Base-by-base conservation (phyloP, 2,113 vertebrate species). In the Murina feae region DNA sequence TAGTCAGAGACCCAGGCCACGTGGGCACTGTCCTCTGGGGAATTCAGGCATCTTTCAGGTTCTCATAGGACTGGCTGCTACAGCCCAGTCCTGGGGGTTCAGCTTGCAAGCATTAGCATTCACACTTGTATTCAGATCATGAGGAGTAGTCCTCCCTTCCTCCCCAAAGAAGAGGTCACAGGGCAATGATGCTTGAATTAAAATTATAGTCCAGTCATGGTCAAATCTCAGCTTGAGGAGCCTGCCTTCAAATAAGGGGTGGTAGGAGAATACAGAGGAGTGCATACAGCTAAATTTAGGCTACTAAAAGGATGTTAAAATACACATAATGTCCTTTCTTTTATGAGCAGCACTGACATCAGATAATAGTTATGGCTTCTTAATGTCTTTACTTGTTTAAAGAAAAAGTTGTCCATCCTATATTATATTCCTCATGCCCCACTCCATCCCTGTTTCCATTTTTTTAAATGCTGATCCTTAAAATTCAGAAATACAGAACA, bases 401-500 rank as follows among this genome's bases (percentile, higher is more conserved):
- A 85, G 20, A 88, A 81, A 81, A 91, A 53, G n/a, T 28, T 86
- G 60, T 17, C 23, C 35, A 30, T 42, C 2, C 23, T 83, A 13
- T 63, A 42, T 86, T 89, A 11, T 47, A 82, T 47, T 85, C 9
- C 3, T 53, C 12, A 3, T 53, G 9, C 2, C 16, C 44, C 28
- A 30, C 30, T 32, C 32, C 44, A 49, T 30, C 1, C 17, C 37
- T 0, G 2, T 39, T 55, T 11, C 10, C 25, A 2, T 16, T 72
- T 91, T 42, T 94, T 68, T 35, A 11, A 49, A 72, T 92, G 14
- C 18, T 83, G 10, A 4, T 85, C 71, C 58, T 90, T 89, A 65
- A 93, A 80, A 88, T 69, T 9, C 72, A 93, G 63, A 74, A 84
- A 68, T 95, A 25, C 35, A 14, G 25, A 91, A 72, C 25, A 87